Evolutionary conservation across 2,113 vertebrate genomes (phyloP), one percentile per base, ranked within the genome.

Genomic region (Halichoeres trimaculatus): DNA sequence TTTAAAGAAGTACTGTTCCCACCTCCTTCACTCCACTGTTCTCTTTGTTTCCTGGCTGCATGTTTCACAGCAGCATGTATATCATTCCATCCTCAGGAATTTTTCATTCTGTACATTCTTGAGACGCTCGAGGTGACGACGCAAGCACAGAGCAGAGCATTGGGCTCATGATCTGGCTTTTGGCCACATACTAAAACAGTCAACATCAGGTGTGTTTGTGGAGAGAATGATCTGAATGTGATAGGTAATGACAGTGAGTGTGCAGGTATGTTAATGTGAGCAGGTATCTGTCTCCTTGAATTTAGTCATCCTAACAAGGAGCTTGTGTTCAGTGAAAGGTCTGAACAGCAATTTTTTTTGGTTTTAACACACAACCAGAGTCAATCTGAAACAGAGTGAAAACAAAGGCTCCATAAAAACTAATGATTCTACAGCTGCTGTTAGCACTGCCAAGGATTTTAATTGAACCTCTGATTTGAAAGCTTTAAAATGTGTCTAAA

Each of bases 51-150:
- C 10, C 56, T 45, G 40, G 14, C 48, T 67, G 40, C 40, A 6
- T 38, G 58, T 48, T 19, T 20, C 24, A 53, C 30, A 43, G 34
- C 50, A 24, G 0, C 79, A 14, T 57, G 14, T 38, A 43, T 34
- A 61, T 82, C 70, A 62, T 78, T 70, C 73, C 66, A 48, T 22
- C 4, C 19, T 12, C 22, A 43, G 20, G 58, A 14, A n/a, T 5
- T 30, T 54, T 69, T 68, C 78, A 86, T 74, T 81, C 79, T 56
- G 40, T 34, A 58, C 80, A 82, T 90, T 88, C 71, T 76, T 45
- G n/a, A 10, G 50, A 22, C 0, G 20, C 51, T 59, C 48, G 54
- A 64, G 59, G 67, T 84, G 67, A 48, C 59, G 74, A 55, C n/a
- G 22, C 38, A 14, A 43, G 9, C 24, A 20, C 1, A 0, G 47